These are phyloP conservation scores for Limnephilus lunatus DNA, from an alignment of 2,888 invertebrate species.

Conservation along the genomic window DNA sequence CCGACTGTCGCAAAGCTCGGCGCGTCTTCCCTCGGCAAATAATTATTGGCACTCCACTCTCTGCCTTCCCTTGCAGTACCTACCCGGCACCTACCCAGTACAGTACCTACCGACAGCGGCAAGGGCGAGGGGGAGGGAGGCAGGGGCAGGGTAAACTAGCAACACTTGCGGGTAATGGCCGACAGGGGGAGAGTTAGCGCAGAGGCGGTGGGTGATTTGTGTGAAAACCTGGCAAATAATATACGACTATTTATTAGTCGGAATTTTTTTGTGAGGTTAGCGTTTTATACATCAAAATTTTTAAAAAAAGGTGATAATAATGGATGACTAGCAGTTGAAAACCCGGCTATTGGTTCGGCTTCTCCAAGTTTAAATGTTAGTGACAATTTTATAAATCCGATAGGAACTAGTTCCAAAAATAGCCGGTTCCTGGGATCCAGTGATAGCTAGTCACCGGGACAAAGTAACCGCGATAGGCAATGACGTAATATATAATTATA, in stretches of 20 bases:
- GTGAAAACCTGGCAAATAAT: neutral
- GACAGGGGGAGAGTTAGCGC: slow-evolving; percentile 6
- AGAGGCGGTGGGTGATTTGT: slow-evolving; percentile 8
- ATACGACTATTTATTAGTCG: neutral
- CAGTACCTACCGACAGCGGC: neutral
- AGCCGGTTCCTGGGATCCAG: too few species aligned
- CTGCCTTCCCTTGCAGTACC: neutral
- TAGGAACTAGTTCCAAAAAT: too few species aligned
- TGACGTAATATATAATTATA: too few species aligned
- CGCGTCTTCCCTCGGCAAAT: neutral
- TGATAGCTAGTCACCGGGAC: too few species aligned
- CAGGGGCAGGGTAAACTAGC: slow-evolving; percentile 32
- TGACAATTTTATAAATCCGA: too few species aligned
- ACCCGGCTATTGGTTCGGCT: too few species aligned
- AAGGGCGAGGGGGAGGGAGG: neutral
- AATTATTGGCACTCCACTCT: neutral
- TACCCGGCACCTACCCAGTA: neutral
- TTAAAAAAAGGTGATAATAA: too few species aligned
- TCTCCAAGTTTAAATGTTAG: too few species aligned
- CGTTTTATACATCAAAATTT: too few species aligned
- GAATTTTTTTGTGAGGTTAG: too few species aligned
- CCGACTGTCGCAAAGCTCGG: neutral
- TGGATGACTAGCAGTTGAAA: too few species aligned
- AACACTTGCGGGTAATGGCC: slow-evolving; percentile 59
- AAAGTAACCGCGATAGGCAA: too few species aligned